These are phyloP conservation scores for Nycteola revayana DNA, from an alignment of 2,888 invertebrate species.

Conservation along the genomic window DNA sequence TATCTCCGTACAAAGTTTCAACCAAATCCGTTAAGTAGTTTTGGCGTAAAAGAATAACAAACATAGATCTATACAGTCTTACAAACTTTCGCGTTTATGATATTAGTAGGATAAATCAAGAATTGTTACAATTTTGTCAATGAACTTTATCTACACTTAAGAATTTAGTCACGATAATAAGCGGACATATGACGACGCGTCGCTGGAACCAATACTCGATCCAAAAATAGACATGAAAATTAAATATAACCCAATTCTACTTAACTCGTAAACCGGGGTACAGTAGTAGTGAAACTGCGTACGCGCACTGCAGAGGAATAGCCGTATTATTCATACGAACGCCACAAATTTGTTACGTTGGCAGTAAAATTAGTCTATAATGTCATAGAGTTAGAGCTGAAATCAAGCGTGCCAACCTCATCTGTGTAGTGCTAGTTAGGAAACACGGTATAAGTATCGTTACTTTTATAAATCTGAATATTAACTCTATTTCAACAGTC, in stretches of 20 bases:
- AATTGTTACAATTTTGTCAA: not conserved
- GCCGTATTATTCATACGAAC: conserved; percentile 47
- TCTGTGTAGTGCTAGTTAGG: conserved; percentile 7
- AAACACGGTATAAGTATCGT: conserved; percentile 19
- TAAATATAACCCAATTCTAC: conserved; percentile 32
- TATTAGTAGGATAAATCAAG: too few relatives aligned
- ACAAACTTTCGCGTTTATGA: too few relatives aligned
- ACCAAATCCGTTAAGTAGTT: too few relatives aligned
- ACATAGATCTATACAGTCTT: too few relatives aligned
- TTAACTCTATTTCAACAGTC: conserved; percentile 45
- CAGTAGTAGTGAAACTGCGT: conserved; percentile 46
- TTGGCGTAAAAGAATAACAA: too few relatives aligned
- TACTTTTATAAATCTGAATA: conserved; percentile 61
- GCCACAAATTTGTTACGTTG: conserved; percentile 4
- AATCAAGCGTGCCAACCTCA: not conserved
- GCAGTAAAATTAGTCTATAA: not conserved
- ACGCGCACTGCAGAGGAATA: conserved; percentile 59
- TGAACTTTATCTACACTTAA: too few relatives aligned
- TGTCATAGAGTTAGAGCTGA: not conserved
- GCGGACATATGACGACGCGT: conserved; percentile 21
- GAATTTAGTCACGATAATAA: conserved; percentile 24
- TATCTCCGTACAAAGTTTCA: too few relatives aligned
- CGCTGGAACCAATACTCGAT: conserved; percentile 25
- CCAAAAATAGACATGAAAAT: conserved; percentile 32
- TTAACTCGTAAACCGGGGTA: conserved; percentile 6